A percentile compares a stretch with the other conserved stretches of the same genome.
Conservation (phyloP, 1,140 invertebrate species). For the Brachionus plicatilis region DNA sequence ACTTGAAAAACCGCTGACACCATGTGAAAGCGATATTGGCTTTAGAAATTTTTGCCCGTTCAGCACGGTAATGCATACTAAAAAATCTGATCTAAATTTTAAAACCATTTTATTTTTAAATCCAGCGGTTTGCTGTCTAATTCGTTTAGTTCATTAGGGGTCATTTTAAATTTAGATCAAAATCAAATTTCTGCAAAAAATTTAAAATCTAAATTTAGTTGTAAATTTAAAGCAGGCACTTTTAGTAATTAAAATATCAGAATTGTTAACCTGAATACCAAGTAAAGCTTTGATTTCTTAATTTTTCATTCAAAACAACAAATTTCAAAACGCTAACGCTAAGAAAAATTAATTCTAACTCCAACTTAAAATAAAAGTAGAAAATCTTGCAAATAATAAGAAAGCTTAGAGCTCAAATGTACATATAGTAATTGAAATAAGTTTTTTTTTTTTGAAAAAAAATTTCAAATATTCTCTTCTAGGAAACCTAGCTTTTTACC, state of each 20-base stretch:
- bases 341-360: not conserved
- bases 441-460: not conserved
- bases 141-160: not conserved
- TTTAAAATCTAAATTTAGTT: not conserved
- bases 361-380: not conserved
- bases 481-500: not conserved
- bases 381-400: not conserved
- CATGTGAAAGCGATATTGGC: not conserved
- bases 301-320: not conserved
- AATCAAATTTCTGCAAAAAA: not conserved
- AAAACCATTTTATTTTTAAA: not conserved
- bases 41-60: not conserved
- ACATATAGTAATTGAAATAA: not conserved
- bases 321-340: not conserved
- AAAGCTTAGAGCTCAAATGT: not conserved
- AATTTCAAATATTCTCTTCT: not conserved
- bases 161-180: not conserved
- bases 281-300: not conserved
- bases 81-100: not conserved
- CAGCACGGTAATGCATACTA: not conserved
- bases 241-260: not conserved
- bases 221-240: not conserved
- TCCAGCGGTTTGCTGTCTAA: not conserved
- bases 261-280: not conserved
- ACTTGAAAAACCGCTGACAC: not conserved